These are phyloP conservation scores for Rhingia campestris DNA, from an alignment of 2,888 invertebrate species.

Conservation along the genomic window DNA sequence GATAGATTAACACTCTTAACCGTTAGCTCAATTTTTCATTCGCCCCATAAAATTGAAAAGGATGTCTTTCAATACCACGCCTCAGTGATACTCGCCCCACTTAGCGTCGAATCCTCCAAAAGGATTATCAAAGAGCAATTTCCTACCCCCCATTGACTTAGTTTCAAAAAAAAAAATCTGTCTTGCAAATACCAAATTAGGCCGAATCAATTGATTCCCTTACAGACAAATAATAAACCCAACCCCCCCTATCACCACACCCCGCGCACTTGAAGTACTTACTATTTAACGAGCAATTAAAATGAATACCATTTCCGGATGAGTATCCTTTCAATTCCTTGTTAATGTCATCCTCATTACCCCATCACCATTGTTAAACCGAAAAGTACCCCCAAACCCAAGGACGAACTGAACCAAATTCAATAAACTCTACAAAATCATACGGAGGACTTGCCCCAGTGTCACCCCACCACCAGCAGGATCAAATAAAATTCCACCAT, in stretches of 20 bases:
- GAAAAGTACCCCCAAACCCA: neutral
- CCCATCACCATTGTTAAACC: constrained; percentile 4
- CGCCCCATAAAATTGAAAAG: too few species aligned
- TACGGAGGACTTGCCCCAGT: constrained; percentile 14
- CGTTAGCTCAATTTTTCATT: too few species aligned
- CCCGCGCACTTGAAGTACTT: constrained; percentile 29
- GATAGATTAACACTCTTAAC: too few species aligned
- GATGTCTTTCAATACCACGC: too few species aligned
- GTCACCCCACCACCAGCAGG: neutral
- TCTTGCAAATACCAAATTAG: constrained; percentile 14
- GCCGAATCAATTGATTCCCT: constrained; percentile 49
- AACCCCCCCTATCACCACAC: constrained; percentile 13
- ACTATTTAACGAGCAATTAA: constrained; percentile 69
- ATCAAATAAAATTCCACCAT: constrained; percentile 54
- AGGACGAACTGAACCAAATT: constrained; percentile 32
- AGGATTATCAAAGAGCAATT: too few species aligned
- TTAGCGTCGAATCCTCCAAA: too few species aligned
- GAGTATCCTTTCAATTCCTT: constrained; percentile 40
- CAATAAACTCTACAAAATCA: constrained; percentile 62
- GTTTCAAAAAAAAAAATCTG: too few species aligned
- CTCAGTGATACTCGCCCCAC: too few species aligned
- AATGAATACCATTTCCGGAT: constrained; percentile 59
- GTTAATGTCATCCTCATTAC: neutral
- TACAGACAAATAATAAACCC: neutral
- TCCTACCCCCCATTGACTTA: too few species aligned